Base-by-base conservation (phyloP, 2,797 vertebrate species). In the Lacerta viridis region DNA sequence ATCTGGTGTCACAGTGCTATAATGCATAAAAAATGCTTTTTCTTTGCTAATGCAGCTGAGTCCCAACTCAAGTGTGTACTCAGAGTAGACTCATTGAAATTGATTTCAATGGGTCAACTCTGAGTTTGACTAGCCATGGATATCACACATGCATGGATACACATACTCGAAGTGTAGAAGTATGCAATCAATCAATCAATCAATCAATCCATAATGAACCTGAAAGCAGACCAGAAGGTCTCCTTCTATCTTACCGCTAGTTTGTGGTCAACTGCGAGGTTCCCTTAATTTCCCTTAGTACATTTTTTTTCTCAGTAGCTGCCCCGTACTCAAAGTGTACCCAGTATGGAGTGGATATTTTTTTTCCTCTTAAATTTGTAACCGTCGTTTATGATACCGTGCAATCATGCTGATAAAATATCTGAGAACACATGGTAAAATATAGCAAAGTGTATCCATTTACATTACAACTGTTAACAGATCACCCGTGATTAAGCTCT, bases 401-500 rank as follows among this genome's bases (percentile, higher is more conserved):
- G 27, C 2, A 50, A 3, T 2, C 69, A 74, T 87, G 64, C 29
- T 80, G 90, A 55, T 5, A 64, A 61, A 79, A 43, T 83, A 46
- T 90, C 10, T 81, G 66, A 84, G 80, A 84, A 79, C 33, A 10
- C 11, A 85, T 7, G 50, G 81, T 5, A 76, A 91, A 9, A 71
- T 85, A 86, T 61, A 83, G 36, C 46, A 7, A 10, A 87, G 66
- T 87, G 64, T 84, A 68, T 41, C 64, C 41, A 81, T 61, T 68
- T 36, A 43, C 27, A 84, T 2, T 78, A 36, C 6, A 80, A 29
- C 25, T 76, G 27, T 17, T 87, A 68, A 59, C 46, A 93, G 64
- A 55, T 90, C 69, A 91, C 81, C 36, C 64, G 25, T 88, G 80
- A 93, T 76, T 89, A 87, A 27, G 74, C 29, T 87, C 89, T 59